Percentiles rank a stretch among this genome's conserved stretches.
phyloP scores from a whole-genome alignment of 2,888 invertebrate species.

The Dugesia japonica region DNA sequence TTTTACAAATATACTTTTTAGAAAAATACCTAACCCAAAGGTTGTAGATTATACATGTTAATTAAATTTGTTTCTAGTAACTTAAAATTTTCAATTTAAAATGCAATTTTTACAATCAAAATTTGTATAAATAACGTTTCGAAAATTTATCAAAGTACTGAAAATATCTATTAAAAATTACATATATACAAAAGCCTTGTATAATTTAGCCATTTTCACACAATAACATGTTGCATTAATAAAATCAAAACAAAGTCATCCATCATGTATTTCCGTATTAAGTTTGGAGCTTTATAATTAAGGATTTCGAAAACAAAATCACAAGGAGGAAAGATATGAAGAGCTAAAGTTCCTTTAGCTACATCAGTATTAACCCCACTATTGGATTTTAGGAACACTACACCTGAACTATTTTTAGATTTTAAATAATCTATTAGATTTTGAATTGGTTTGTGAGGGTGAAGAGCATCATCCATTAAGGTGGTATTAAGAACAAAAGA shows the following conservation, averaged over 20 bases:
- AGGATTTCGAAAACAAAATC: slow-evolving; percentile 2
- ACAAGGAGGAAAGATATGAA: slow-evolving; percentile 27
- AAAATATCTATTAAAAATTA: too few species aligned
- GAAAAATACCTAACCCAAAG: too few species aligned
- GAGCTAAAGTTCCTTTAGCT: not conserved
- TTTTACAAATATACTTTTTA: too few species aligned
- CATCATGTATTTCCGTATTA: not conserved
- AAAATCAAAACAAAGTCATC: not conserved
- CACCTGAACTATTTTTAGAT: slow-evolving; percentile 95
- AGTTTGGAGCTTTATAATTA: slow-evolving; percentile 5
- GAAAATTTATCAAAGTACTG: too few species aligned
- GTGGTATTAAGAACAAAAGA: not conserved
- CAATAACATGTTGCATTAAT: slow-evolving; percentile 5
- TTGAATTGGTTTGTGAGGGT: slow-evolving; percentile 57
- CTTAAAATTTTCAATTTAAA: too few species aligned
- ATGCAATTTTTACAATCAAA: too few species aligned
- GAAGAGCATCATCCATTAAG: slow-evolving; percentile 12
- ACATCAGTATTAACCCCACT: not conserved
- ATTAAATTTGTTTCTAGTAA: too few species aligned
- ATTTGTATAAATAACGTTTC: too few species aligned
- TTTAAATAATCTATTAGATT: slow-evolving; percentile 88
- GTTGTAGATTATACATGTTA: too few species aligned
- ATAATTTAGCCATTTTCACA: too few species aligned
- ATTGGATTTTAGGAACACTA: slow-evolving; percentile 60
- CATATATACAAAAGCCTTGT: too few species aligned